Base-by-base conservation (phyloP, 1,140 invertebrate genomes). In the honey bee (Apis mellifera) region DNA sequence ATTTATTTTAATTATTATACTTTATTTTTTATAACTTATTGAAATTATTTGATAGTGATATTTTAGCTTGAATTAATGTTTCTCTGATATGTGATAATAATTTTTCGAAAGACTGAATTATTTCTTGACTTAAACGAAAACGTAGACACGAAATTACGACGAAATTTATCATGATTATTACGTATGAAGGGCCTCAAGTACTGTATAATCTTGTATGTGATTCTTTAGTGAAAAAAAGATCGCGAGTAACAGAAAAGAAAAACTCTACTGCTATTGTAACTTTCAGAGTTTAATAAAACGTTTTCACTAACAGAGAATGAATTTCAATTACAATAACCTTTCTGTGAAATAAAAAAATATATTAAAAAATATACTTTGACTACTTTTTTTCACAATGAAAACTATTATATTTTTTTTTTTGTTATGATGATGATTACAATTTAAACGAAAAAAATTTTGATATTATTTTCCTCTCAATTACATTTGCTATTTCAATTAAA, bases 201-300 rank as follows among this genome's bases (percentile, higher is more conserved):
- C 57, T 83, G 76, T 86, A 42, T 42, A 86, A 90, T 74, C 89
- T 83, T 91, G 85, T 91, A 92, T 91, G 90, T 92, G 90, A 91
- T 91, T 91, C 89, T 91, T 89, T 80, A 88, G 86, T 84, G 50
- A 69, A 71, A 77, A 23, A 54, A 48, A 74, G 42, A 75, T 71
- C 70, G 65, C 72, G 81, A 88, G 72, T 78, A 82, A 81, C 64
- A 83, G 66, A 84, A 84, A 88, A 78, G 88, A 48, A 71, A 59
- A 50, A 89, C 88, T 92, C 90, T 92, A 92, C 89, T 70, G 87
- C 89, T 91, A 91, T 91, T 91, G 89, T 90, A 91, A 90, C 89
- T 91, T 90, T 90, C 90, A 91, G 89, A 91, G 90, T 91, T 91
- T 90, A 90, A 91, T 91, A 90, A 91, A 89, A 89, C 89, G 90